Evolutionary conservation across 2,797 vertebrate genomes (phyloP).

Genomic region (Hydrophis major): DNA sequence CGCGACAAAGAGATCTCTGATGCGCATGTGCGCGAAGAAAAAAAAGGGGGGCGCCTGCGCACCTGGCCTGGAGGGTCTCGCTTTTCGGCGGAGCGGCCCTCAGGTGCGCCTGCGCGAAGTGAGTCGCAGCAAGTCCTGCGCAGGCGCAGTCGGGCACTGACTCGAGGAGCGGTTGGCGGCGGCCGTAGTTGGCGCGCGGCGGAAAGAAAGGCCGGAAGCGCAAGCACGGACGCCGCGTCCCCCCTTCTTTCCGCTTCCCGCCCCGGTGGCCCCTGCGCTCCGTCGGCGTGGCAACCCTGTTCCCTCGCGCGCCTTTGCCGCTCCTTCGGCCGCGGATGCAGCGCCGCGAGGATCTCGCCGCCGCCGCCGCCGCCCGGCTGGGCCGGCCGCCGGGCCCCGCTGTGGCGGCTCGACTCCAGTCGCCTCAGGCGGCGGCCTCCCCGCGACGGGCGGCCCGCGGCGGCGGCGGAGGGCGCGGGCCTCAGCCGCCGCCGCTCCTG

Average conservation of each 20-base stretch:
- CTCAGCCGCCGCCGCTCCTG: conserved; percentile 28
- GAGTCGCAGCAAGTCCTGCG: not conserved
- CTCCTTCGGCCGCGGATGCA: conserved; percentile 60
- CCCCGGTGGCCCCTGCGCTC: conserved; percentile 34
- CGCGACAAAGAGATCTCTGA: not conserved
- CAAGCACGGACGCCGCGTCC: conserved; percentile 18
- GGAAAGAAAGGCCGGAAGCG: not conserved
- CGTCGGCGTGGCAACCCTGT: conserved; percentile 42
- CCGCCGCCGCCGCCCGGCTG: conserved; percentile 59
- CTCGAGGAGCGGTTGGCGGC: conserved; percentile 3
- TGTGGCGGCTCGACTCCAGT: conserved; percentile 50
- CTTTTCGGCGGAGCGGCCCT: not conserved
- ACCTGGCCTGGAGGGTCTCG: not conserved
- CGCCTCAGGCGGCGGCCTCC: conserved; percentile 50
- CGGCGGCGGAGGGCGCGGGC: conserved; percentile 51
- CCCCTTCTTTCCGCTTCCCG: conserved; percentile 36
- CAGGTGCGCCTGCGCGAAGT: not conserved
- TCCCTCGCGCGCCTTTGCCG: conserved; percentile 48
- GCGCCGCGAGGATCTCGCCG: conserved; percentile 67
- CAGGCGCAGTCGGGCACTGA: not conserved
- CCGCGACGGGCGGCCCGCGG: conserved; percentile 46
- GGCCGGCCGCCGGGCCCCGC: conserved; percentile 54
- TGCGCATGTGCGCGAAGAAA: not conserved
- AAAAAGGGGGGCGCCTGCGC: not conserved
- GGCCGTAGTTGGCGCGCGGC: conserved; percentile 30